phyloP scores from a whole-genome alignment of 2,113 vertebrate genomes.

The Eublepharis macularius region DNA sequence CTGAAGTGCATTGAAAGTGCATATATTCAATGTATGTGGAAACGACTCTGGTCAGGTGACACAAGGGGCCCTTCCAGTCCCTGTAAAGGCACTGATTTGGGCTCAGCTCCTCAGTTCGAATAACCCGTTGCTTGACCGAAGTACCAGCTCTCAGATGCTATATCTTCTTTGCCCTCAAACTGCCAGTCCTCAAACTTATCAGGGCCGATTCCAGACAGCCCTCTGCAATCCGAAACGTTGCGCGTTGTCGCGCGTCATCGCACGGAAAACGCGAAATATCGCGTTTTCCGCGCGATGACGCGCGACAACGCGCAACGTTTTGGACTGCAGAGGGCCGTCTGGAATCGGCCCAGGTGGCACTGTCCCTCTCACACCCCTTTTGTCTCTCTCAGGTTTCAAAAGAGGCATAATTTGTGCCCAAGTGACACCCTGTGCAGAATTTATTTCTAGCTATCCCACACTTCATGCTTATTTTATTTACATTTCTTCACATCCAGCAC shows the following conservation, averaged over 20 bases:
- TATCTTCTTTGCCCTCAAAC: neutral
- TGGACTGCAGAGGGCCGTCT: too few relatives aligned
- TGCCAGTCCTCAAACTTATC: neutral
- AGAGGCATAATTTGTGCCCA: neutral
- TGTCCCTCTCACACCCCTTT: neutral
- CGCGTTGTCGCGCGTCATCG: too few relatives aligned
- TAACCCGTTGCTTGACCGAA: neutral
- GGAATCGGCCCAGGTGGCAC: too few relatives aligned
- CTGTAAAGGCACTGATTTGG: neutral
- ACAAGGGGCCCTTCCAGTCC: too few relatives aligned
- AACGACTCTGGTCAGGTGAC: neutral
- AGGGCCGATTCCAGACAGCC: too few relatives aligned
- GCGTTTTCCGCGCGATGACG: too few relatives aligned
- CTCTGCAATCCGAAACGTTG: too few relatives aligned
- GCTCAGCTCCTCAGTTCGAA: neutral
- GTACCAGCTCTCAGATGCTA: neutral
- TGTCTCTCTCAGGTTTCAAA: neutral
- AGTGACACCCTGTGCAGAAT: slow-evolving; percentile 66
- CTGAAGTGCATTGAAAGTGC: too few relatives aligned
- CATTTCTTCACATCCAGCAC: slow-evolving; percentile 72
- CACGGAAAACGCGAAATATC: too few relatives aligned
- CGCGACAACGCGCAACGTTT: too few relatives aligned
- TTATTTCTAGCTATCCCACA: slow-evolving; percentile 73
- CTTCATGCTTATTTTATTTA: slow-evolving; percentile 78
- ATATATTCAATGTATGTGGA: too few relatives aligned